phyloP scores from a whole-genome alignment of 1,140 invertebrate genomes.

The Gonatopus flavifemur region DNA sequence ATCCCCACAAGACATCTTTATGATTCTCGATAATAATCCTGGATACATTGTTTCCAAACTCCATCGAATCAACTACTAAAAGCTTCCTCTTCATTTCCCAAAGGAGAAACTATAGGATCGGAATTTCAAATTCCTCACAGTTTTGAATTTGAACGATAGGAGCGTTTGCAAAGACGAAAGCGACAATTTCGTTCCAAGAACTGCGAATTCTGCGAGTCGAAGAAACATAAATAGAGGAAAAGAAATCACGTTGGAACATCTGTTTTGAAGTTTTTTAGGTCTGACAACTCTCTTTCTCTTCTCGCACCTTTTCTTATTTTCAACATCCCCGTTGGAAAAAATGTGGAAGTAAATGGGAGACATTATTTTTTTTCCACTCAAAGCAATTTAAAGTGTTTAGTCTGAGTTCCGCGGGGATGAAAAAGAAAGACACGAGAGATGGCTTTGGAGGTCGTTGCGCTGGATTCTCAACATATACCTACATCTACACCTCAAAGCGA shows the following conservation, averaged over 20 bases:
- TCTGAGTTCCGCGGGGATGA: slow-evolving; percentile 9
- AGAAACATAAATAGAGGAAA: neutral
- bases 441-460: neutral
- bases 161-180: too few species aligned
- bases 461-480: slow-evolving; percentile 5
- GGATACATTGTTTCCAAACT: too few species aligned
- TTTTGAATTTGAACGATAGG: too few species aligned
- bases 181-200: too few species aligned
- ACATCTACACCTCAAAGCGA: slow-evolving; percentile 12
- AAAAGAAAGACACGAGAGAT: neutral
- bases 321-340: slow-evolving; percentile 6
- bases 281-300: slow-evolving; percentile 12
- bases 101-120: too few species aligned
- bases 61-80: neutral
- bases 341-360: slow-evolving; percentile 14
- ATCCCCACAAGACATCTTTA: too few species aligned
- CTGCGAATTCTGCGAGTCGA: neutral
- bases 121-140: too few species aligned
- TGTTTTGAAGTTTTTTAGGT: slow-evolving; percentile 19
- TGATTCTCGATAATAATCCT: too few species aligned
- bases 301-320: slow-evolving; percentile 6
- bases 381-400: slow-evolving; percentile 24
- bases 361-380: slow-evolving; percentile 11
- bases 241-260: too few species aligned
- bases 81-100: neutral